Evolutionary conservation across 2,888 invertebrate genomes (phyloP), one percentile per base, ranked within the genome.

Genomic region (Blastobasis lacticolella): DNA sequence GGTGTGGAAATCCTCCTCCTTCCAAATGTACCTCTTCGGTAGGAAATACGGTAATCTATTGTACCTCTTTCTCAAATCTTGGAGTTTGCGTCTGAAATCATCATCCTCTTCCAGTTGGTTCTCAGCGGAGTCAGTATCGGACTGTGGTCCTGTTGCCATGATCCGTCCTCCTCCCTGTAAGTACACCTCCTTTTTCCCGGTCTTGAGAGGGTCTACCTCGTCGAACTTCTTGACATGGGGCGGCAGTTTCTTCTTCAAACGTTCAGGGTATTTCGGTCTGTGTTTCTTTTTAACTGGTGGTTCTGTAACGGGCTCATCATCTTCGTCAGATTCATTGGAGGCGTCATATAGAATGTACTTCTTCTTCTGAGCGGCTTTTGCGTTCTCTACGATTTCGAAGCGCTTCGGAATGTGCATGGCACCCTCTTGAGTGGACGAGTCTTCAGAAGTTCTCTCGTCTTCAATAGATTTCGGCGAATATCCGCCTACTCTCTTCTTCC

Each of bases 1-100:
- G 6, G 72, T 48, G 0, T 63, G 55, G 0, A 75, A 62, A 0
- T 83, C 78, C 0, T 68, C 58, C 0, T 62, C 52, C 0, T 64
- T 45, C 82, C 83, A 83, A 45, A 74, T 67, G 7, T 62, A 71
- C 2, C 80, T 57, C 51, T 84, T 84, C 0, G 84, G 84, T 5
- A 83, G 5, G 47, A 84, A 84, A 37, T 69, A 56, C 0, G 61
- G 56, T 5, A 81, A 7, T 0, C 75, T 56, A 23, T 23, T 23
- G 23, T 23, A 23, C 4, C 46, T 4, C 37, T 46, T 50, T 10
- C 48, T 47, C 6, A n/a, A 49, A 46, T 49, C 49, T 10, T 49
- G 47, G n/a, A 23, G 23, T 23, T 23, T 23, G 23, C 23, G 23
- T 23, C 23, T 23, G 23, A 23, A 23, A 23, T 23, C 23, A 23